Evolutionary conservation across 2,888 invertebrate genomes (phyloP).

Genomic region (Hedychridium roseum): DNA sequence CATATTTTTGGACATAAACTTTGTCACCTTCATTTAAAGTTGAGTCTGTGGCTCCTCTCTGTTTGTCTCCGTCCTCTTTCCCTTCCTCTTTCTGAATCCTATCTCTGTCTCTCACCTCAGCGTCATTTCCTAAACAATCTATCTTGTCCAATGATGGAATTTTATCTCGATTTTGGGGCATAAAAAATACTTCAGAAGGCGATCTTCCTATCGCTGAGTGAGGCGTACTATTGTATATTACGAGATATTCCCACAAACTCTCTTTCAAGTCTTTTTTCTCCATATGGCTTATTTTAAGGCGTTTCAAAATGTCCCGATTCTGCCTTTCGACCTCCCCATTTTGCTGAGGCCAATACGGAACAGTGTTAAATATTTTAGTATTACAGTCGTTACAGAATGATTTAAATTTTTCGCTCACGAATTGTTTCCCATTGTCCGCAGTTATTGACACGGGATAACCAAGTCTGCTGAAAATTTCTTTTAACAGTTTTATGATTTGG

Average conservation of each 20-base stretch:
- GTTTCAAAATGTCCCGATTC: conserved; percentile 27
- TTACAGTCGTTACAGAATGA: conserved; percentile 12
- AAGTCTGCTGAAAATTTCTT: conserved; percentile 28
- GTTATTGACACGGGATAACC: conserved; percentile 23
- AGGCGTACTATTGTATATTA: conserved; percentile 25
- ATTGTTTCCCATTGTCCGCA: conserved; percentile 26
- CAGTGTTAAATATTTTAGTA: conserved; percentile 10
- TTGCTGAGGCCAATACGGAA: conserved; percentile 17
- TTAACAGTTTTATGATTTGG: conserved; percentile 23
- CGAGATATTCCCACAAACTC: conserved; percentile 21
- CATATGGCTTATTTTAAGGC: conserved; percentile 22
- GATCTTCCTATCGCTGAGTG: conserved; percentile 22
- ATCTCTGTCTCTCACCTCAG: conserved; percentile 19
- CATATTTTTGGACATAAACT: conserved; percentile 4
- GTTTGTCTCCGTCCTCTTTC: conserved; percentile 1
- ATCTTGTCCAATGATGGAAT: conserved; percentile 2
- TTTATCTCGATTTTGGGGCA: conserved; percentile 14
- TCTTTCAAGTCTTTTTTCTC: conserved; percentile 21
- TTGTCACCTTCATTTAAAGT: not conserved
- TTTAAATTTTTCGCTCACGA: conserved; percentile 14
- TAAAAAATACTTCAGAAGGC: conserved; percentile 16
- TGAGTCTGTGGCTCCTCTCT: not conserved
- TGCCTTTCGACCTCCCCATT: conserved; percentile 31
- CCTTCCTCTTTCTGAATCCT: conserved; percentile 3
- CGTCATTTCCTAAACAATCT: conserved; percentile 1